Base-by-base conservation (phyloP, 2,888 invertebrate species). In the Scaptomyza parva region DNA sequence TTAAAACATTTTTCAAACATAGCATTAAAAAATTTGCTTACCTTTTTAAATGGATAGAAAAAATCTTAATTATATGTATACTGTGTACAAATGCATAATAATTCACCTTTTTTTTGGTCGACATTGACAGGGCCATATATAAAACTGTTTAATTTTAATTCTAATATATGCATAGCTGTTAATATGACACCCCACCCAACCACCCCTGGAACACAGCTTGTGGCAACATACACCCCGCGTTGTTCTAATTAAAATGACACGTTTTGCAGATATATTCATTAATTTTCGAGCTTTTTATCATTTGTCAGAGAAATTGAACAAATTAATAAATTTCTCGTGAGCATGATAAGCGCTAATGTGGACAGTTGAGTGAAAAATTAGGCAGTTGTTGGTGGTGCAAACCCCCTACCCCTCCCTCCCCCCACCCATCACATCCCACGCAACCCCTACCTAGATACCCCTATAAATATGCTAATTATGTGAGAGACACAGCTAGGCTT, bases 321-420 rank as follows among this genome's bases (percentile, higher is more conserved):
- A 84, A 84, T 84, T 84, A 85, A 84, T 84, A 87, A 87, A 85
- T 84, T 60, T 78, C 43, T 59, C 70, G 58, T 64, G 55, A 53
- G 76, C 58, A 64, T 65, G 60, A 69, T 73, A 72, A 65, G 84
- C 67, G 73, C 61, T 79, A 81, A 86, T 79, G 86, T 74, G 77
- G 76, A 86, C 85, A 86, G 84, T 86, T 82, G 78, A 84, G 86
- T 82, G 86, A 82, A 85, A 87, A 81, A 86, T 86, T 85, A 62
- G 85, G 85, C 76, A 81, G 59, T 71, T 79, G 64, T 8, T 28
- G 40, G 8, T 18, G 22, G 30, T 33, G 30, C 28, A 57, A 28
- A 39, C 12, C 2, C 28, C 44, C 20, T 26, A 54, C 52, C 9
- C 37, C 35, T 9, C 2, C 28, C 44, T 17, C 22, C 57, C 52